These are phyloP conservation scores for Lamproptera curius DNA, from an alignment of 2,888 invertebrate species.

Conservation along the genomic window DNA sequence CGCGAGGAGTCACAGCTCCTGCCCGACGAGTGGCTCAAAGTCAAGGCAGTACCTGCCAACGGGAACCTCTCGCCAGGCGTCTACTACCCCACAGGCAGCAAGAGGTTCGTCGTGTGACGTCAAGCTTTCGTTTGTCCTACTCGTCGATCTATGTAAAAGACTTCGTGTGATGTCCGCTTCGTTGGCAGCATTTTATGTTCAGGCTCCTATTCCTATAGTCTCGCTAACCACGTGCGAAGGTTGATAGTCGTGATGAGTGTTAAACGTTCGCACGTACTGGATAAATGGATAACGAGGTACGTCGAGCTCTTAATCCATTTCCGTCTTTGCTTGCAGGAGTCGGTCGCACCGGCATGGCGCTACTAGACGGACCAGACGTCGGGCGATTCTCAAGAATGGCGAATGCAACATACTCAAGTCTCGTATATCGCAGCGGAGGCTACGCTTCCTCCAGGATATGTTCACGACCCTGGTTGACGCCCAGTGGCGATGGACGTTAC, in stretches of 20 bases:
- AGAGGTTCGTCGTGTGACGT: constrained; percentile 74
- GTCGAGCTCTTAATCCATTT: constrained; percentile 40
- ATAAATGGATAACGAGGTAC: constrained; percentile 41
- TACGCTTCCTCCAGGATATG: constrained; percentile 88
- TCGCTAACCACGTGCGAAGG: constrained; percentile 66
- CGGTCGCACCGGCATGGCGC: constrained; percentile 83
- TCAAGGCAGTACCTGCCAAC: constrained; percentile 59
- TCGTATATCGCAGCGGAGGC: constrained; percentile 86
- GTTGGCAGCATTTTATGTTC: constrained; percentile 37
- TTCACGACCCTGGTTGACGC: constrained; percentile 94
- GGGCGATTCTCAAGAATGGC: constrained; percentile 96
- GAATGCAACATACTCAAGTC: constrained; percentile 97
- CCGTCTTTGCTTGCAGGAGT: constrained; percentile 76
- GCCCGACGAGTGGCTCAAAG: constrained; percentile 72
- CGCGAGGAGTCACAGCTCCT: constrained; percentile 71
- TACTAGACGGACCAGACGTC: constrained; percentile 84
- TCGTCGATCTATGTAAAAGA: background rate
- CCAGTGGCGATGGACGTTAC: constrained; percentile 94
- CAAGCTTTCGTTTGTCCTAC: constrained; percentile 48
- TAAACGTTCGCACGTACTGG: constrained; percentile 49
- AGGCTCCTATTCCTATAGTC: constrained; percentile 41
- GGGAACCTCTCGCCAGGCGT: constrained; percentile 72
- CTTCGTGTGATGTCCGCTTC: constrained; percentile 37
- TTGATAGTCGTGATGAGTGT: constrained; percentile 44
- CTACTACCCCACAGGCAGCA: constrained; percentile 70